A percentile compares a stretch with the other conserved stretches of the same genome.
These are phyloP conservation scores for Eudorcas thomsonii DNA, from an alignment of 2,113 vertebrate species.

Conservation along the genomic window DNA sequence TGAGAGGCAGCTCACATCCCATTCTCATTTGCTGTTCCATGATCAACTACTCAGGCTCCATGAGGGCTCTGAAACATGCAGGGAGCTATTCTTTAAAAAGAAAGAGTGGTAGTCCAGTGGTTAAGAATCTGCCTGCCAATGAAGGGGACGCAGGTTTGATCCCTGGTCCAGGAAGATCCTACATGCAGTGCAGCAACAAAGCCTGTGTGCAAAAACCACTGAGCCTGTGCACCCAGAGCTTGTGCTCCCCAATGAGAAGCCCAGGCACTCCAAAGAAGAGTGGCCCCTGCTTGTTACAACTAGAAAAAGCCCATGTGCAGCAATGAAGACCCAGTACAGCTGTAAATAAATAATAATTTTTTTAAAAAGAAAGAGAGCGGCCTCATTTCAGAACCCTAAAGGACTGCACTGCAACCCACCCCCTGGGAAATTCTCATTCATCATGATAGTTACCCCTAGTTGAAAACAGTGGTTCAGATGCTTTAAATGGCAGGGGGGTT, in stretches of 20 bases:
- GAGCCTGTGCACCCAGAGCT: not conserved
- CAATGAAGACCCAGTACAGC: not conserved
- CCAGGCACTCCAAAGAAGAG: not conserved
- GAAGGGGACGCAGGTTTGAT: not conserved
- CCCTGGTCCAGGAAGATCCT: not conserved
- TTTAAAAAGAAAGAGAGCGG: not conserved
- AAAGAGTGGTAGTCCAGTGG: not conserved
- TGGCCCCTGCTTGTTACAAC: not conserved
- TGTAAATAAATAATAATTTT: not conserved
- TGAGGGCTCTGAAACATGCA: not conserved
- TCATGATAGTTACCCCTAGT: not conserved
- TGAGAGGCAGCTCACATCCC: not conserved
- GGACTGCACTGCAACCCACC: no score
- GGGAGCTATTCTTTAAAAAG: not conserved
- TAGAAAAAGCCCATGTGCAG: not conserved
- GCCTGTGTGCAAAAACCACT: no score
- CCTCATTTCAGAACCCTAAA: not conserved
- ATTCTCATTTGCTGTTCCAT: not conserved
- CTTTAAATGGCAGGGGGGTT: not conserved
- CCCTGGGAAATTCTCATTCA: not conserved
- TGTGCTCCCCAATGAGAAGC: not conserved
- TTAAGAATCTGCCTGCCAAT: not conserved
- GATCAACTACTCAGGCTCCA: not conserved
- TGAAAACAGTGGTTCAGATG: not conserved
- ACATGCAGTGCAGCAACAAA: not conserved